These are phyloP conservation scores for Dorcus hopei DNA, from an alignment of 2,888 invertebrate genomes.

Conservation along the genomic window DNA sequence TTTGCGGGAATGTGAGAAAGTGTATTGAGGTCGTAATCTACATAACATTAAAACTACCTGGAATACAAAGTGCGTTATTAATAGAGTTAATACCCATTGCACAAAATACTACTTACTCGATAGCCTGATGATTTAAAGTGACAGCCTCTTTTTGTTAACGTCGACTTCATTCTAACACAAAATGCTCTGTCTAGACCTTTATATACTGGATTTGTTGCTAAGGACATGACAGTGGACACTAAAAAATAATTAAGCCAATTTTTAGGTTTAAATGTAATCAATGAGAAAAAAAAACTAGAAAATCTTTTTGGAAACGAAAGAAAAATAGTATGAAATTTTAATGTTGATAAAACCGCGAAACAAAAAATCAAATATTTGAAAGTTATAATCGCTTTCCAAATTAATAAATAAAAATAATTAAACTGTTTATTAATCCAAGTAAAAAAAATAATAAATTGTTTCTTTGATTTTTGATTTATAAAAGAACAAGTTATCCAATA, in stretches of 20 bases:
- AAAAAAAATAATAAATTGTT: too few species aligned
- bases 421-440: too few species aligned
- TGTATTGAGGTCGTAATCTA: slow-evolving; percentile 88
- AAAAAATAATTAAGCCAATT: slow-evolving; percentile 24
- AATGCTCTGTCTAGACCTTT: slow-evolving; percentile 89
- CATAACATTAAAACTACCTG: slow-evolving; percentile 93
- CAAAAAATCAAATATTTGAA: not conserved
- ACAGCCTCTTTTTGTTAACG: slow-evolving; percentile 93
- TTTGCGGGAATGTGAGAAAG: slow-evolving; percentile 87
- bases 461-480: not conserved
- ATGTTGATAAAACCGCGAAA: too few species aligned
- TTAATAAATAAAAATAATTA: too few species aligned
- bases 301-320: too few species aligned
- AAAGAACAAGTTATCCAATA: slow-evolving; percentile 9
- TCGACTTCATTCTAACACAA: slow-evolving; percentile 97
- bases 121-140: slow-evolving; percentile 96
- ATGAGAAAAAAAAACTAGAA: too few species aligned
- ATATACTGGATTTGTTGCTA: slow-evolving; percentile 63
- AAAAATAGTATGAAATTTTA: too few species aligned
- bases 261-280: too few species aligned
- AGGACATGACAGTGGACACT: slow-evolving; percentile 83
- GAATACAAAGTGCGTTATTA: slow-evolving; percentile 23
- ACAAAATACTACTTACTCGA: slow-evolving; percentile 65
- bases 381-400: too few species aligned
- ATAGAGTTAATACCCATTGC: too few species aligned